Base-by-base conservation (phyloP, 2,797 vertebrate genomes). In the Cyclopterus lumpus region DNA sequence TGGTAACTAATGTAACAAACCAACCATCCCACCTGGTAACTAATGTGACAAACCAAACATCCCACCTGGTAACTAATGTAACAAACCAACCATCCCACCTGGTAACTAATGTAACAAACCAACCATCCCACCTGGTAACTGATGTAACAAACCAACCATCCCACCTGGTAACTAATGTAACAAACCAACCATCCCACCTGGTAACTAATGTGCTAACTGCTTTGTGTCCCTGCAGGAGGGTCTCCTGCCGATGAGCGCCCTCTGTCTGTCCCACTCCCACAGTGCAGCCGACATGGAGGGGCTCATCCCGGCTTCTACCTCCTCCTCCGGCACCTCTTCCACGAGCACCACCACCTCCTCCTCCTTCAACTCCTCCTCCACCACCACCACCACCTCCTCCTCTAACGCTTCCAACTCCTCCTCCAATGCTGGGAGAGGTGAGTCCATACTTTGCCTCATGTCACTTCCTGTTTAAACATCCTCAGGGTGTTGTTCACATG, bases 281-380 rank as follows among this genome's bases (percentile, higher is more conserved):
- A 99, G 98, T 90, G 98, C 97, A 0, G 95, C 97, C 59, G 98
- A 99, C 93, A 99, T 99, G 97, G 94, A 99, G 95, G 96, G 97
- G 90, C 94, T 98, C 87, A 46, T 93, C 90, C 93, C 96, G 73
- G 90, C 87, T 0, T 86, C 87, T 61, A 85, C 88, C 74, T 72
- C 87, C 36, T 74, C 83, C 73, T 81, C 86, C 34, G 53, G 67
- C 78, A 70, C 84, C 11, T 72, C 84, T 1, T 89, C 90, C 5
- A 80, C 83, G 6, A 77, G 67, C 81, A 77, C 77, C 59, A 63
- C 81, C 71, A 79, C 83, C 28, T 66, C 85, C 40, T 76, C 83
- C 42, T 70, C 77, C 73, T 76, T 30, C 66, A 80, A 63, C 82
- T 74, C 84, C 24, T 72, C 86, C 77, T 59, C 68, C 38, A 64